A percentile compares a stretch with the other conserved stretches of the same genome.
These are phyloP conservation scores for Dendronephthya gigantea DNA, from an alignment of 64 coral and sea anemone species.

Conservation along the genomic window DNA sequence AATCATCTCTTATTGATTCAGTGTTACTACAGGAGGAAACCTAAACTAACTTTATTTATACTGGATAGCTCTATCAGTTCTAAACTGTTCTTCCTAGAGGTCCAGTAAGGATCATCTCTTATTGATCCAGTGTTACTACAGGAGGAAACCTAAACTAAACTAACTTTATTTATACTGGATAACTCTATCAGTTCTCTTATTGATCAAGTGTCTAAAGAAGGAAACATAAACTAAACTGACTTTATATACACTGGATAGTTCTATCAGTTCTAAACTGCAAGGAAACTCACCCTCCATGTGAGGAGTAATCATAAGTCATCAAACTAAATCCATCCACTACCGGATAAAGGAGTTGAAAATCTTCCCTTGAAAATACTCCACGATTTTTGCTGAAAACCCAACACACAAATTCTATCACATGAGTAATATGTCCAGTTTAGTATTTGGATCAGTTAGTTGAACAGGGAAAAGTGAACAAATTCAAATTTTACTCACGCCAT, in stretches of 20 bases:
- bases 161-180: no score
- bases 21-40: no score
- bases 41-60: no score
- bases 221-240: background rate
- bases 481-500: background rate
- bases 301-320: slow-evolving; percentile 92
- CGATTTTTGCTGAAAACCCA: slow-evolving; percentile 20
- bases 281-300: slow-evolving; percentile 42
- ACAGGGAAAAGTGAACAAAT: background rate
- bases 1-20: no score
- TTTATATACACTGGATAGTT: background rate
- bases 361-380: slow-evolving; percentile 61
- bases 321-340: slow-evolving; percentile 98
- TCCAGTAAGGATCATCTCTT: no score
- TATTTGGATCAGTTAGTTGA: background rate
- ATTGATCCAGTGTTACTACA: no score
- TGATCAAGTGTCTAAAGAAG: no score
- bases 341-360: slow-evolving; percentile 79
- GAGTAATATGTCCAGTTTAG: background rate
- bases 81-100: no score
- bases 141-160: no score
- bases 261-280: background rate
- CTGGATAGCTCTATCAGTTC: no score
- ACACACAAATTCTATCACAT: background rate
- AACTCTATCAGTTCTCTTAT: no score